phyloP scores from a whole-genome alignment of 2,113 vertebrate species.

The Motacilla tschutschensis region DNA sequence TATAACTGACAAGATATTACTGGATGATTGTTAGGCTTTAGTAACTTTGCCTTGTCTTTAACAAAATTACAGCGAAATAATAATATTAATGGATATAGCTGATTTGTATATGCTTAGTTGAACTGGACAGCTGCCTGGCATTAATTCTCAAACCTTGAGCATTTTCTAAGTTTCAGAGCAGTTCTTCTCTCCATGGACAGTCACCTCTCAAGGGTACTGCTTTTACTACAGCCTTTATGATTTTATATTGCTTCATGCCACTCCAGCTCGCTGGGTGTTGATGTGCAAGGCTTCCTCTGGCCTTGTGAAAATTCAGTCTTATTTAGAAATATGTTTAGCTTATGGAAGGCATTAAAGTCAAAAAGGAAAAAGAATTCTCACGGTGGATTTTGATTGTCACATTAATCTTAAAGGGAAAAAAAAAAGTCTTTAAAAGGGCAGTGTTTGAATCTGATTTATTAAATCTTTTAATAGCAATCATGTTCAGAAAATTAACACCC shows the following conservation, averaged over 20 bases:
- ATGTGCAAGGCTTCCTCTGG: constrained; percentile 63
- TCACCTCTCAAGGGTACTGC: constrained; percentile 66
- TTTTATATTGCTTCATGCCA: constrained; percentile 70
- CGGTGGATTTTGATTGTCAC: constrained; percentile 41
- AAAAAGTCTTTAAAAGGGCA: constrained; percentile 38
- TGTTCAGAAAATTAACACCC: not conserved
- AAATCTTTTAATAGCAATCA: constrained; percentile 37
- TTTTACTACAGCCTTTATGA: constrained; percentile 69
- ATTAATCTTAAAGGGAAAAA: constrained; percentile 57
- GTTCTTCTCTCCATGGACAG: constrained; percentile 55
- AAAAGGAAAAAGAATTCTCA: constrained; percentile 36
- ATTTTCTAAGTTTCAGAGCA: constrained; percentile 41
- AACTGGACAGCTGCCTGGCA: constrained; percentile 27
- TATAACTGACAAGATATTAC: constrained; percentile 23
- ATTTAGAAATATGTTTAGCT: constrained; percentile 75
- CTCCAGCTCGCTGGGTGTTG: constrained; percentile 50
- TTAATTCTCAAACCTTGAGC: constrained; percentile 66
- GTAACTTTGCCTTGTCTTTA: constrained; percentile 34
- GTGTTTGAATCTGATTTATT: constrained; percentile 46
- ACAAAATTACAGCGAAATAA: constrained; percentile 34
- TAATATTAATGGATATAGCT: constrained; percentile 15
- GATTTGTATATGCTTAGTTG: constrained; percentile 40
- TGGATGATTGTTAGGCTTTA: constrained; percentile 17
- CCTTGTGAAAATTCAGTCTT: constrained; percentile 65
- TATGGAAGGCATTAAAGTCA: constrained; percentile 64